Conservation (phyloP, 1,140 invertebrate species). For the Drosophila sproati region DNA sequence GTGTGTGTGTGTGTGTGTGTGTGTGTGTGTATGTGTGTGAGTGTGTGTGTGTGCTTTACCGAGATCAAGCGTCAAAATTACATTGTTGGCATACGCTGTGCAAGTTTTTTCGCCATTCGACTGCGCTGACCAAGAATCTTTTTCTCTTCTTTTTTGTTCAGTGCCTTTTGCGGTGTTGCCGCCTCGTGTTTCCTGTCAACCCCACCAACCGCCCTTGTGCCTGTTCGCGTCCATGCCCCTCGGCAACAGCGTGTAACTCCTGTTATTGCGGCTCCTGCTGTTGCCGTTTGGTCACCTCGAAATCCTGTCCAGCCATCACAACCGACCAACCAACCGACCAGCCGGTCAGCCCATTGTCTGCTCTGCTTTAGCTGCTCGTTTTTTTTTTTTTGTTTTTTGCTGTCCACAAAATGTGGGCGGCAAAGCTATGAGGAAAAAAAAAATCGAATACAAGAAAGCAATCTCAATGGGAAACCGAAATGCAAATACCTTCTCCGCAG, state of each 20-base stretch:
- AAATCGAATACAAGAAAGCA: neutral
- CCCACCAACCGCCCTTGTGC: neutral
- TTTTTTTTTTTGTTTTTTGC: slow-evolving; percentile 14
- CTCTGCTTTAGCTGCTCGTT: slow-evolving; percentile 21
- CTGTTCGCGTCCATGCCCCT: neutral
- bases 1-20: neutral
- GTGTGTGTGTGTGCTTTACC: slow-evolving; percentile 43
- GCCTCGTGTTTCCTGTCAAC: slow-evolving; percentile 20
- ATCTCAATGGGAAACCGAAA: neutral
- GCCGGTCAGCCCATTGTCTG: slow-evolving; percentile 47
- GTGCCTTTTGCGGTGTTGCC: slow-evolving; percentile 30
- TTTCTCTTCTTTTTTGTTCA: slow-evolving; percentile 8
- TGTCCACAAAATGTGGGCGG: slow-evolving; percentile 63
- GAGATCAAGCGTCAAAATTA: slow-evolving; percentile 82
- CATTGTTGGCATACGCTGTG: slow-evolving; percentile 80
- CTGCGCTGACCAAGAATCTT: slow-evolving; percentile 45
- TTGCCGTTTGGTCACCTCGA: slow-evolving; percentile 54
- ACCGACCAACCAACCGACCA: slow-evolving; percentile 21
- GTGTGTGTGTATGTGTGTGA: slow-evolving; percentile 1
- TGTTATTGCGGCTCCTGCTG: slow-evolving; percentile 71
- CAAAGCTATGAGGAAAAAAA: slow-evolving; percentile 14
- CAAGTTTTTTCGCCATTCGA: slow-evolving; percentile 45
- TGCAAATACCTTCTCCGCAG: slow-evolving; percentile 4
- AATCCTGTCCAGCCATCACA: slow-evolving; percentile 60
- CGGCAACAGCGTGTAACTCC: slow-evolving; percentile 4